A percentile compares a stretch with the other conserved stretches of the same genome.
phyloP scores from a whole-genome alignment of 92 coral and sea anemone species.

The Siderastrea siderea region DNA sequence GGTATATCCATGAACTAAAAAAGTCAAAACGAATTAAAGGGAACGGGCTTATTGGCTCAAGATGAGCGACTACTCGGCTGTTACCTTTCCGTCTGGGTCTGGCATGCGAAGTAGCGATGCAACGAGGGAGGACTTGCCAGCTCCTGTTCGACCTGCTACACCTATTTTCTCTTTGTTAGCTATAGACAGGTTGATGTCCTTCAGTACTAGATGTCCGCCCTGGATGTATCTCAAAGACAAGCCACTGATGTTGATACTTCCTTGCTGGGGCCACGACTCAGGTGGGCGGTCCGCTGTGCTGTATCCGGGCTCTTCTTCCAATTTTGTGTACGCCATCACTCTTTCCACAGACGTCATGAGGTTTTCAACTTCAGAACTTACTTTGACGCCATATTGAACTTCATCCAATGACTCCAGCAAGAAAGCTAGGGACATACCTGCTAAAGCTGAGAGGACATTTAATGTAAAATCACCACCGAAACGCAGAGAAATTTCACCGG shows the following conservation, averaged over 20 bases:
- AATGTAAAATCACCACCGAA: no score
- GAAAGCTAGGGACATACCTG: no score
- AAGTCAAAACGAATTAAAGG: no score
- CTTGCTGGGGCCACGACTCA: slow-evolving; percentile 18
- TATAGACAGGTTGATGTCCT: not conserved
- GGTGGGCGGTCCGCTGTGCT: not conserved
- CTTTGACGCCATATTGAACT: not conserved
- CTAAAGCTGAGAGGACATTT: no score
- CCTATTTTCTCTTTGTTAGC: slow-evolving; percentile 16
- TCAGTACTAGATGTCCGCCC: slow-evolving; percentile 22
- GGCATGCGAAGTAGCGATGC: no score
- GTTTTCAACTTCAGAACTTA: slow-evolving; percentile 1
- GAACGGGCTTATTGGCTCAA: no score
- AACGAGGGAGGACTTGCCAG: not conserved
- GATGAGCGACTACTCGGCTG: no score
- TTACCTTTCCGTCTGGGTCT: no score
- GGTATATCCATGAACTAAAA: no score
- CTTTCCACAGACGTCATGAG: slow-evolving; percentile 39
- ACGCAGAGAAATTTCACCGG: no score
- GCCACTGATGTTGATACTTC: not conserved
- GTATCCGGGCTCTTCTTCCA: slow-evolving; percentile 42
- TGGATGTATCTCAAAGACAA: slow-evolving; percentile 5
- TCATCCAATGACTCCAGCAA: no score
- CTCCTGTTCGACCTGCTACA: slow-evolving; percentile 33
- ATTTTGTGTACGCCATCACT: slow-evolving; percentile 22